Percentiles rank a stretch among this genome's conserved stretches.
These are phyloP conservation scores for Polypedilum vanderplanki DNA, from an alignment of 1,140 invertebrate species.

Conservation along the genomic window DNA sequence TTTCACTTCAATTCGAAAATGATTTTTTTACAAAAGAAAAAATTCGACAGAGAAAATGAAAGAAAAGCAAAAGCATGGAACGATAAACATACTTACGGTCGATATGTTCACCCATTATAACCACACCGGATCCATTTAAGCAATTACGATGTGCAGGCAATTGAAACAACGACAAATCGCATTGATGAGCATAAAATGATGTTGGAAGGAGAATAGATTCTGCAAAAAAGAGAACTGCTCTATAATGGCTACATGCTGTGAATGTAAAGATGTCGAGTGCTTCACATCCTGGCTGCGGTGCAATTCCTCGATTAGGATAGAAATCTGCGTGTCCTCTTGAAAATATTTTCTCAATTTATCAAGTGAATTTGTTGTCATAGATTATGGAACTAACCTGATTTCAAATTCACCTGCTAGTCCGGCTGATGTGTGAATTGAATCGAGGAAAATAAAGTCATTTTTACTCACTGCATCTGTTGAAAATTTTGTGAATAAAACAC, in stretches of 20 bases:
- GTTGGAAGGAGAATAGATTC: constrained; percentile 7
- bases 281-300: constrained; percentile 58
- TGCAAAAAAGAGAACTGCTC: background rate
- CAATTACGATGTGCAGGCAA: constrained; percentile 3
- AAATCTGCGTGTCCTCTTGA: constrained; percentile 54
- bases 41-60: too few species aligned
- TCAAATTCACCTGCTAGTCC: constrained; percentile 15
- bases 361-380: background rate
- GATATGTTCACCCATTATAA: background rate
- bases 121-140: constrained; percentile 17
- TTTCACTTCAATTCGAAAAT: background rate
- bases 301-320: constrained; percentile 54
- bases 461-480: background rate
- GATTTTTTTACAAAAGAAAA: too few species aligned
- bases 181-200: background rate
- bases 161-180: constrained; percentile 20
- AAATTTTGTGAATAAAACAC: background rate
- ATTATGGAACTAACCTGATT: background rate
- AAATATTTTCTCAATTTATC: constrained; percentile 45
- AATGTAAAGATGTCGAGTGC: constrained; percentile 31
- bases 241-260: background rate
- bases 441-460: background rate
- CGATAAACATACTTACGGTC: constrained; percentile 22
- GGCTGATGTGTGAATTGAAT: constrained; percentile 14
- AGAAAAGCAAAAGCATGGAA: background rate